Conservation (phyloP, 2,113 vertebrate genomes). For the Eupsittula cactorum region DNA sequence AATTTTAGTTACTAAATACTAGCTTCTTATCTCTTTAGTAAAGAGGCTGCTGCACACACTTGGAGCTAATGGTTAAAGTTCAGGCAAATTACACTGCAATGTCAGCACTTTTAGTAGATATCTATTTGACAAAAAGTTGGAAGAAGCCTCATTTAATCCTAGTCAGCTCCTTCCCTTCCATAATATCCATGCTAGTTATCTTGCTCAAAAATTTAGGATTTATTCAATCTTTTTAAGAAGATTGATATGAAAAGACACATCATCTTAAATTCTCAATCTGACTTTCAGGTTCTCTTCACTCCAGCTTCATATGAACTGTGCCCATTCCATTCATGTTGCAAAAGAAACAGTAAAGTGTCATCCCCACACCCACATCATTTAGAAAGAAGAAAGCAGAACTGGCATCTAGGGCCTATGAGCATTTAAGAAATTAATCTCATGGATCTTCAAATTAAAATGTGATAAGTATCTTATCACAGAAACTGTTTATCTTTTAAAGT, state of each 20-base stretch:
- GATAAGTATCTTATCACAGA: neutral
- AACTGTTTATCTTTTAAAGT: neutral
- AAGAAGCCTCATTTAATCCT: neutral
- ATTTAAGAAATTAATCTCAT: neutral
- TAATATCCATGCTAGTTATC: neutral
- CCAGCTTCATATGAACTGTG: neutral
- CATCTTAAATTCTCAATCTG: neutral
- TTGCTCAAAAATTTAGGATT: neutral
- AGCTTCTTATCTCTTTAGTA: neutral
- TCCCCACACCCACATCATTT: accelerated
- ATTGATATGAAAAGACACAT: neutral
- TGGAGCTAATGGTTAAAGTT: neutral
- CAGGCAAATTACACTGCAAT: neutral
- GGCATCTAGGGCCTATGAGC: neutral
- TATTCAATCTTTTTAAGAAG: neutral
- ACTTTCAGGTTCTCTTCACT: neutral
- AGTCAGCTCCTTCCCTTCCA: neutral
- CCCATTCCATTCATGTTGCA: neutral
- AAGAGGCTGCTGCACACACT: neutral
- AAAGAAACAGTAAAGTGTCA: neutral
- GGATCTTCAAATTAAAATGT: neutral
- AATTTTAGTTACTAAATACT: neutral
- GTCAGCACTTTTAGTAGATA: neutral
- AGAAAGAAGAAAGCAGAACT: neutral
- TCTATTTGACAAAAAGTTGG: neutral